phyloP scores from a whole-genome alignment of 2,797 vertebrate species.

The Coracias cyanogaster region DNA sequence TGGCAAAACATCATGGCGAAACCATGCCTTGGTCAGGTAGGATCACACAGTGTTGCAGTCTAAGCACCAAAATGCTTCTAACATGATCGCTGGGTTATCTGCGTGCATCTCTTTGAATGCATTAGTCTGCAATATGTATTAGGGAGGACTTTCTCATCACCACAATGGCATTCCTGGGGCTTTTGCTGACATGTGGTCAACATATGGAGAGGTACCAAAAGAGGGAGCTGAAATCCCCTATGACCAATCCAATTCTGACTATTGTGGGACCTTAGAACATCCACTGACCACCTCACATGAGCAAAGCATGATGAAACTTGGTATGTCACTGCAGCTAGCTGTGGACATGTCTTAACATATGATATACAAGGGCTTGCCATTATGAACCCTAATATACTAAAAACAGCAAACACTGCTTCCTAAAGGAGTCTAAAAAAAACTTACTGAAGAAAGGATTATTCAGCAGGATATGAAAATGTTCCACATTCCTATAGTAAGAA shows the following conservation, averaged over 20 bases:
- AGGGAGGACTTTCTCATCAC: background rate
- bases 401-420: background rate
- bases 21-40: background rate
- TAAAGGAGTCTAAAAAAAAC: background rate
- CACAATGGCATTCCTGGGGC: background rate
- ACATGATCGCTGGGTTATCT: background rate
- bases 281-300: rapidly evolving
- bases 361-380: background rate
- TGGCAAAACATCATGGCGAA: background rate
- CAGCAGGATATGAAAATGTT: background rate
- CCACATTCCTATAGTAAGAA: background rate
- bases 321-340: background rate
- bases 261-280: background rate
- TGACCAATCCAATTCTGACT: rapidly evolving
- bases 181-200: background rate
- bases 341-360: background rate
- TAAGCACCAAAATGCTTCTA: background rate
- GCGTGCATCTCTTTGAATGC: background rate
- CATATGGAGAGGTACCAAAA: background rate
- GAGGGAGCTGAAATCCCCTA: background rate
- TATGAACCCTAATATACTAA: background rate
- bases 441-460: background rate
- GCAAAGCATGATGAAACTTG: background rate
- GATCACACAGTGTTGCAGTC: background rate
- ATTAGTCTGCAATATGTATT: background rate